These are phyloP conservation scores for Panagrolaimus sp. DNA, from an alignment of 1,140 invertebrate species.

Conservation along the genomic window DNA sequence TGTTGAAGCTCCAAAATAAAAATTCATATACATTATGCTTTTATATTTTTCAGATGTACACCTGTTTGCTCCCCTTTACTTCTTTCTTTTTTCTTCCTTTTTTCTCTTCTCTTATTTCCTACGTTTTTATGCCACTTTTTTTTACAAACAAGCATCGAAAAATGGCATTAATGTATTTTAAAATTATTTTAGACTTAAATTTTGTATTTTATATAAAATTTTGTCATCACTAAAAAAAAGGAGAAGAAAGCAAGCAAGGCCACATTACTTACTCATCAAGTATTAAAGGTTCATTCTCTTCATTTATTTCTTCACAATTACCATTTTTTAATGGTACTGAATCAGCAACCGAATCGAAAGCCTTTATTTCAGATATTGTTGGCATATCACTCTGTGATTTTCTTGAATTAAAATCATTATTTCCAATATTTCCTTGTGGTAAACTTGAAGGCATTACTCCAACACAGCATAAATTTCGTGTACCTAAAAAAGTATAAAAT, in stretches of 20 bases:
- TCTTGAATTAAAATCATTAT: no score
- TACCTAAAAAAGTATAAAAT: not conserved
- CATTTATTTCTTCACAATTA: not conserved
- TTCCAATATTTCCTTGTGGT: no score
- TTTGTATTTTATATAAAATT: no score
- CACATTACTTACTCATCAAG: not conserved
- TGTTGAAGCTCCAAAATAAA: not conserved
- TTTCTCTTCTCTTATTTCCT: not conserved
- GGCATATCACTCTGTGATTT: not conserved
- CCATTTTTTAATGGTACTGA: not conserved
- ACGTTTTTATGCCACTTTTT: not conserved
- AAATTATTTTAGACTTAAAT: no score
- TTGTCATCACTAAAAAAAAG: no score
- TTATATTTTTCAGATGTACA: not conserved
- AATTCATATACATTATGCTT: not conserved
- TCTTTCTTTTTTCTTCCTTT: not conserved
- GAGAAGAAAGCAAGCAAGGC: no score
- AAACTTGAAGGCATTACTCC: not conserved
- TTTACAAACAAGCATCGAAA: not conserved
- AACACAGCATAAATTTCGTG: conserved; percentile 8
- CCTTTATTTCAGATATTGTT: not conserved
- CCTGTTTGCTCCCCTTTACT: conserved; percentile 8
- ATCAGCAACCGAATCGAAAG: not conserved
- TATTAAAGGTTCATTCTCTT: not conserved
- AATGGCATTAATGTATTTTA: no score